Conservation (phyloP, 1,140 invertebrate species). For the Zaprionus nigranus region DNA sequence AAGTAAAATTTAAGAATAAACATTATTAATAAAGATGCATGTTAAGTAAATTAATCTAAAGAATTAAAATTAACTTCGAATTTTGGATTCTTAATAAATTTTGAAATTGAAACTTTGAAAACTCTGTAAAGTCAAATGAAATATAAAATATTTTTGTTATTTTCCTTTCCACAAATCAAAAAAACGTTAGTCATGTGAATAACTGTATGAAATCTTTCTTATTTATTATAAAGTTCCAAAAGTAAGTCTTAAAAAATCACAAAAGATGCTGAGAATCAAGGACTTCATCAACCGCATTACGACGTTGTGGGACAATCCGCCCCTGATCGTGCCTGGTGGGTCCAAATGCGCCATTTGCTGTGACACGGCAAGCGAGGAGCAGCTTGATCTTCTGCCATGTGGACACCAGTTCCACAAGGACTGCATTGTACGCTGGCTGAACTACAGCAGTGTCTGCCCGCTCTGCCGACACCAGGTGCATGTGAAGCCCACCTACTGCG, state of each 20-base stretch:
- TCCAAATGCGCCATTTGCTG: slow-evolving; percentile 28
- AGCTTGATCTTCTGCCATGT: slow-evolving; percentile 4
- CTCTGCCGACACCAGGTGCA: slow-evolving; percentile 2
- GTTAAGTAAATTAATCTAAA: no score
- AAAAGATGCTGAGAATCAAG: slow-evolving; percentile 16
- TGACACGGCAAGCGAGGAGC: slow-evolving; percentile 1
- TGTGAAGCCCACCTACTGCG: not conserved
- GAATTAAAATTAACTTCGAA: no score
- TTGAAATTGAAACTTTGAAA: not conserved
- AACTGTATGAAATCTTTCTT: not conserved
- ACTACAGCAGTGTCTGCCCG: slow-evolving; percentile 13
- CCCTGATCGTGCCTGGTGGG: not conserved
- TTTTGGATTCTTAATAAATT: no score
- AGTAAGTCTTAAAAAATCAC: not conserved
- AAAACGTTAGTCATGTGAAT: not conserved
- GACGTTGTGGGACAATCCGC: not conserved
- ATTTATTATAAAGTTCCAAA: not conserved
- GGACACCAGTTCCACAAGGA: slow-evolving; percentile 29
- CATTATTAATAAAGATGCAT: no score
- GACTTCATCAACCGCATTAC: not conserved
- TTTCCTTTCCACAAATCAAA: not conserved
- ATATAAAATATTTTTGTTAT: not conserved
- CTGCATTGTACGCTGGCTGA: slow-evolving; percentile 29
- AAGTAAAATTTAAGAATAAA: no score
- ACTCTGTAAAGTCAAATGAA: not conserved